Evolutionary conservation across 2,888 invertebrate species (phyloP).

Genomic region (Doris montereyensis): DNA sequence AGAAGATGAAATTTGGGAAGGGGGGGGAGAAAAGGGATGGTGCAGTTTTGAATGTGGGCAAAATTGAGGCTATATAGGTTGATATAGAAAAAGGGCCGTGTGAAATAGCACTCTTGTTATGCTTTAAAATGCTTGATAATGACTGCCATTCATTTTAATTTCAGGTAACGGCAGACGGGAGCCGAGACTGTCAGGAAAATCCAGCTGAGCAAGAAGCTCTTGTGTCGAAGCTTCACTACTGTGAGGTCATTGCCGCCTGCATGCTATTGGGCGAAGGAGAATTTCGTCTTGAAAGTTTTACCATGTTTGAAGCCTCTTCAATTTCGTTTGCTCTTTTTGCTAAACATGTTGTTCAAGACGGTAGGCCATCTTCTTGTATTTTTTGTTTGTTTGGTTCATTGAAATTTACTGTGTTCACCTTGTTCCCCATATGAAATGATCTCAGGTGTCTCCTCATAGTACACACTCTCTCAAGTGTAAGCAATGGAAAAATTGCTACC

Average conservation of each 20-base stretch:
- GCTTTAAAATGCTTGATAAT: too few relatives aligned
- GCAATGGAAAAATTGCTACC: too few relatives aligned
- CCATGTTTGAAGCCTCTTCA: constrained; percentile 88
- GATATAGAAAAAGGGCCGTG: not conserved
- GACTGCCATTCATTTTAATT: too few relatives aligned
- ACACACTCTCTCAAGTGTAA: too few relatives aligned
- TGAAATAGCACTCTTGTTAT: not conserved
- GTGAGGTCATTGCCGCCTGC: constrained; percentile 86
- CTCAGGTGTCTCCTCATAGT: too few relatives aligned
- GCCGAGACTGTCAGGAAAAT: constrained; percentile 87
- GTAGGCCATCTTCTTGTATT: too few relatives aligned
- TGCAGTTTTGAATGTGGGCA: not conserved
- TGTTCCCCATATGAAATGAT: too few relatives aligned
- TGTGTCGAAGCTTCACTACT: constrained; percentile 85
- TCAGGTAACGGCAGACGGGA: constrained; percentile 93
- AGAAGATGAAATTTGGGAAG: too few relatives aligned
- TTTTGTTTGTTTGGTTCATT: too few relatives aligned
- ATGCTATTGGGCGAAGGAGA: constrained; percentile 82
- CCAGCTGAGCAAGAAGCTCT: constrained; percentile 90
- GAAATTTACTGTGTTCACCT: too few relatives aligned
- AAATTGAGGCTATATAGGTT: too few relatives aligned
- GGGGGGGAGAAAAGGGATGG: too few relatives aligned
- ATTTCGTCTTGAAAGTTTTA: constrained; percentile 90
- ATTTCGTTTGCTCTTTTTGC: constrained; percentile 84
- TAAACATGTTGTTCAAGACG: constrained; percentile 82